phyloP scores from a whole-genome alignment of 2,113 vertebrate species.

The Tetrax tetrax region DNA sequence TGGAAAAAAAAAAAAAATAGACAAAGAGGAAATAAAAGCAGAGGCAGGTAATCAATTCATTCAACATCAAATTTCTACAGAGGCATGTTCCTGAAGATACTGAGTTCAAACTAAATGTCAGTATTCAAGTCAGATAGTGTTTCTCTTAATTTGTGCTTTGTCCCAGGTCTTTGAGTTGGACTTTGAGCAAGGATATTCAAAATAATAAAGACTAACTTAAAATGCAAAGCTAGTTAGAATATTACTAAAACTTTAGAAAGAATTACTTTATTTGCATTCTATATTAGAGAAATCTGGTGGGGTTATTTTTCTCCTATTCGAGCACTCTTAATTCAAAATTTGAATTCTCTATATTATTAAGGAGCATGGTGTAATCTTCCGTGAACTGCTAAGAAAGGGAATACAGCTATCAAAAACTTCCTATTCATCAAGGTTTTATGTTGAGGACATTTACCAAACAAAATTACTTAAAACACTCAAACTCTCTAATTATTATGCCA shows the following conservation, averaged over 20 bases:
- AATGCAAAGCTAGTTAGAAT: neutral
- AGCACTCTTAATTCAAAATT: neutral
- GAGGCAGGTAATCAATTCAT: neutral
- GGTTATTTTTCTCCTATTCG: neutral
- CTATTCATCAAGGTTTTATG: neutral
- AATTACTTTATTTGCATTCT: neutral
- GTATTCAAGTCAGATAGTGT: too few species aligned
- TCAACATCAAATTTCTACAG: neutral
- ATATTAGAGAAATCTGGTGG: neutral
- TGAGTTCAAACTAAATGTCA: neutral
- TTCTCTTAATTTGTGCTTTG: neutral
- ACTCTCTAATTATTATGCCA: neutral
- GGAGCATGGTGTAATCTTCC: neutral
- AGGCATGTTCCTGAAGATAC: neutral
- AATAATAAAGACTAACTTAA: neutral
- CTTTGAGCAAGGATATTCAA: neutral
- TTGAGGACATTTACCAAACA: neutral
- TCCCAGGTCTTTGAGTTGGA: neutral
- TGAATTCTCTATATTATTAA: neutral
- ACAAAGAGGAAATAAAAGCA: neutral
- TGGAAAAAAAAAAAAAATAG: neutral
- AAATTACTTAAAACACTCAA: neutral
- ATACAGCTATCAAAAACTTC: neutral
- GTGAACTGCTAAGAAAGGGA: neutral
- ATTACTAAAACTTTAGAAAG: neutral